Percentiles rank a stretch among this genome's conserved stretches.
phyloP scores from a whole-genome alignment of 2,113 vertebrate genomes.

The Rhabdomys dilectus region DNA sequence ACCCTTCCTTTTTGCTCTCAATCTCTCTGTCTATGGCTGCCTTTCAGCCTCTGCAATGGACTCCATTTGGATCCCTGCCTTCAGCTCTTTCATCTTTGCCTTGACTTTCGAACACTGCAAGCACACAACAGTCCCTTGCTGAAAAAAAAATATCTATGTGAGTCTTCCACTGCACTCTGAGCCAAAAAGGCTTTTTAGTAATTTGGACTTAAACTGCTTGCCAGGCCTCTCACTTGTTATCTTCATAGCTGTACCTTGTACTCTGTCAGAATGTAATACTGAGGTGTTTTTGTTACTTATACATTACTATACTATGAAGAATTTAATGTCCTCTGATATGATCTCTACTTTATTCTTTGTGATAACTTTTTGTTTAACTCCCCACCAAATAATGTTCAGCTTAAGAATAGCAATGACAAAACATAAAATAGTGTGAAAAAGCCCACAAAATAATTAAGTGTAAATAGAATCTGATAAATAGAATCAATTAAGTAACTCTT shows the following conservation, averaged over 20 bases:
- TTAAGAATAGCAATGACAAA: neutral
- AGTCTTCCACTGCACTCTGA: neutral
- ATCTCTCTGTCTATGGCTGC: neutral
- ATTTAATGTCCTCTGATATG: neutral
- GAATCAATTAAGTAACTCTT: neutral
- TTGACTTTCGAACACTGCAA: neutral
- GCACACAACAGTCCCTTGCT: neutral
- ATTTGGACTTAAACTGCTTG: neutral
- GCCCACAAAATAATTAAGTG: neutral
- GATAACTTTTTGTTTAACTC: neutral
- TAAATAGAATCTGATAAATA: neutral
- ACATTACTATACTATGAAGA: neutral
- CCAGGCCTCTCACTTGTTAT: neutral
- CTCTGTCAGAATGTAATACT: neutral
- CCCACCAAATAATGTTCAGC: neutral
- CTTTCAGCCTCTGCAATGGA: neutral
- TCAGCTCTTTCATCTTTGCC: neutral
- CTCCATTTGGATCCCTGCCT: neutral
- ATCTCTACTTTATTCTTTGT: neutral
- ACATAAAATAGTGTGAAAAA: neutral
- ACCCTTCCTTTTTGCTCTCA: neutral
- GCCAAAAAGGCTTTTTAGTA: conserved; percentile 41
- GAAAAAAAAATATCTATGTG: neutral
- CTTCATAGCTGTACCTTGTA: neutral
- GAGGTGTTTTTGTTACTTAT: neutral